Base-by-base conservation (phyloP, 2,888 invertebrate species). In the Dicranocentrus wangi region DNA sequence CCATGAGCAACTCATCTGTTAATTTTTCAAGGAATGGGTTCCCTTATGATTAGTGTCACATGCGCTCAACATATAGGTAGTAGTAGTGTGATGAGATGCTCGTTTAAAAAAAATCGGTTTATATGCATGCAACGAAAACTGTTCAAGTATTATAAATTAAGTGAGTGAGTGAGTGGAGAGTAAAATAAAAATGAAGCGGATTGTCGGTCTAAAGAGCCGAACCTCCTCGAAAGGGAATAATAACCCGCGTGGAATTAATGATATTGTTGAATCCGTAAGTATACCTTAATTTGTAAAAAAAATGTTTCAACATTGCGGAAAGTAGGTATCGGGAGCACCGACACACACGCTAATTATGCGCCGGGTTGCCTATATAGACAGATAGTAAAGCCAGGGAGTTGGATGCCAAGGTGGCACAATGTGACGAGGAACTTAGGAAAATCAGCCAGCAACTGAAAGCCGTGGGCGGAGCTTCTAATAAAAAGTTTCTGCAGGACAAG, bases 391-490 rank as follows among this genome's bases (percentile, higher is more conserved):
- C 96, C 5, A 95, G 96, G 87, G 93, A 93, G 28, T 93, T 99
- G 68, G 99, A 99, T 86, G 97, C 97, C 88, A 99, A 99, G 90
- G 94, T 99, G 79, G 92, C 92, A 19, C 92, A 93, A 87, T 89
- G 98, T 73, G 98, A 98, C 86, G 91, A 92, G 68, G 99, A 99
- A 88, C 90, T 99, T 60, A 93, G 95, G 53, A 99, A 98, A 90
- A 96, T 97, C 87, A 95, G 96, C 88, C 98, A 99, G 87, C 99
- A 99, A 90, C 95, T 99, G 96, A 93, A 93, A 32, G 98, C 98
- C 89, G 92, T 98, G 76, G 98, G 98, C 87, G 99, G 98, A 0
- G 97, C 98, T 13, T 95, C 96, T 0, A 13, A 5, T 99, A 99
- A 28, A 90, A 98, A 98, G 89, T 93, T 95, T 0, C 94, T 99